phyloP scores from a whole-genome alignment of 2,113 vertebrate genomes.

The Ia io region DNA sequence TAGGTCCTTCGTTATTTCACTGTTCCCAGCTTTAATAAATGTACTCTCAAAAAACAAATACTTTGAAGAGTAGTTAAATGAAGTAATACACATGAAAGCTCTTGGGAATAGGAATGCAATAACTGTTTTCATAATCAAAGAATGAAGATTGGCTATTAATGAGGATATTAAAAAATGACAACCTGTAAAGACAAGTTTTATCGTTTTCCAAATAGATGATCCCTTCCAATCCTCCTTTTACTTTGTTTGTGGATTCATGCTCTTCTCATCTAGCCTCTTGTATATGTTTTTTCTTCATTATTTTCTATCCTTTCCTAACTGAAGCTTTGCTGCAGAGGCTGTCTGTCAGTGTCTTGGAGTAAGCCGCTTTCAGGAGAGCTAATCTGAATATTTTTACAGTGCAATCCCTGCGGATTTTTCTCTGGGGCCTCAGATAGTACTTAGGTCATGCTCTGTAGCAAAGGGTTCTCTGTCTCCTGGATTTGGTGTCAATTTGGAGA shows the following conservation, averaged over 20 bases:
- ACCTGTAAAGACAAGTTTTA: slow-evolving; percentile 20
- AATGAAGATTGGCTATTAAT: slow-evolving; percentile 35
- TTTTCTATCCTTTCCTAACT: slow-evolving; percentile 2
- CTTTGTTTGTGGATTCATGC: background rate
- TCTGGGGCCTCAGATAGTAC: background rate
- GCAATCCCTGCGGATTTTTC: slow-evolving; percentile 27
- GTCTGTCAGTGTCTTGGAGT: slow-evolving; percentile 23
- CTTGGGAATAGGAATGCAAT: background rate
- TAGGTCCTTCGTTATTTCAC: background rate
- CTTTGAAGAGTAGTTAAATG: background rate
- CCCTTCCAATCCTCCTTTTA: background rate
- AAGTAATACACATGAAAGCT: background rate
- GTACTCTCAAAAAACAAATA: background rate
- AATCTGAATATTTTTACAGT: slow-evolving; percentile 34
- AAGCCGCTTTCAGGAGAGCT: slow-evolving; percentile 52
- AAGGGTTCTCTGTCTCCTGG: slow-evolving; percentile 33
- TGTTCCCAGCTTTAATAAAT: background rate
- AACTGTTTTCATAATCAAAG: background rate
- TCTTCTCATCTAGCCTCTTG: slow-evolving; percentile 9
- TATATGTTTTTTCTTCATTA: background rate
- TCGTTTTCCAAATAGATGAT: slow-evolving; percentile 13
- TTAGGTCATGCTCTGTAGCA: slow-evolving; percentile 22
- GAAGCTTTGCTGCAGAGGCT: slow-evolving; percentile 7
- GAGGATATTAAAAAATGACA: background rate
- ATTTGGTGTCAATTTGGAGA: slow-evolving; percentile 66